Evolutionary conservation across 2,797 vertebrate genomes (phyloP).

Genomic region (Serranus cabrilla): DNA sequence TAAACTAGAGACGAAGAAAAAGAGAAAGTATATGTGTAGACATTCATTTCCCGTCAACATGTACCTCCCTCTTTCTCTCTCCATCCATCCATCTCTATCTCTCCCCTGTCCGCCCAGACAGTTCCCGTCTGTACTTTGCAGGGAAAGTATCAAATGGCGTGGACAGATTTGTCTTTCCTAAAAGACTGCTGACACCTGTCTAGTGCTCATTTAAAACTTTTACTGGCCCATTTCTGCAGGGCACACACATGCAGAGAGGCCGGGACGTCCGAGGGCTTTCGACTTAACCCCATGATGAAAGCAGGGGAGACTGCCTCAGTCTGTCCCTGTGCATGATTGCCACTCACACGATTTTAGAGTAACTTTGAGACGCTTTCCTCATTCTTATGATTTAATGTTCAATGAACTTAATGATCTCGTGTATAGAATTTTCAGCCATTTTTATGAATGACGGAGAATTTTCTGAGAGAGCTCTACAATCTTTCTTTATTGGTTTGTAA

Average conservation of each 20-base stretch:
- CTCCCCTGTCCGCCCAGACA: conserved; percentile 57
- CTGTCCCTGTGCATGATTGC: background rate
- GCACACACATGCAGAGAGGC: conserved; percentile 33
- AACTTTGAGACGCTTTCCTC: background rate
- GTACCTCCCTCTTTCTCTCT: conserved; percentile 23
- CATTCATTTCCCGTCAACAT: conserved; percentile 16
- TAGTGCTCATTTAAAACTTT: conserved; percentile 55
- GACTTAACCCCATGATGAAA: conserved; percentile 1
- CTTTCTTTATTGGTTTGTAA: too few species aligned
- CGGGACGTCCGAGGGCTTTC: background rate
- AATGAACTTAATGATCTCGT: background rate
- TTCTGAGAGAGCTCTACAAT: too few species aligned
- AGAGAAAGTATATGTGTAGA: conserved; percentile 8
- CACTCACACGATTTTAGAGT: background rate
- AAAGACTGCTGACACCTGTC: conserved; percentile 54
- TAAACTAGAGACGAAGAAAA: background rate
- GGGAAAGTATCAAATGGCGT: conserved; percentile 53
- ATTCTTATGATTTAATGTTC: too few species aligned
- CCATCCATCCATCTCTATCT: conserved; percentile 61
- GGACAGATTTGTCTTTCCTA: conserved; percentile 64
- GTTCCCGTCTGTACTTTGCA: conserved; percentile 41
- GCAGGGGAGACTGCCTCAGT: background rate
- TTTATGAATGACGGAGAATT: background rate
- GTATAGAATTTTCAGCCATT: background rate
- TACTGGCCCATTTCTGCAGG: conserved; percentile 48